These are phyloP conservation scores for Ciconia maguari DNA, from an alignment of 2,113 vertebrate species.

Conservation along the genomic window DNA sequence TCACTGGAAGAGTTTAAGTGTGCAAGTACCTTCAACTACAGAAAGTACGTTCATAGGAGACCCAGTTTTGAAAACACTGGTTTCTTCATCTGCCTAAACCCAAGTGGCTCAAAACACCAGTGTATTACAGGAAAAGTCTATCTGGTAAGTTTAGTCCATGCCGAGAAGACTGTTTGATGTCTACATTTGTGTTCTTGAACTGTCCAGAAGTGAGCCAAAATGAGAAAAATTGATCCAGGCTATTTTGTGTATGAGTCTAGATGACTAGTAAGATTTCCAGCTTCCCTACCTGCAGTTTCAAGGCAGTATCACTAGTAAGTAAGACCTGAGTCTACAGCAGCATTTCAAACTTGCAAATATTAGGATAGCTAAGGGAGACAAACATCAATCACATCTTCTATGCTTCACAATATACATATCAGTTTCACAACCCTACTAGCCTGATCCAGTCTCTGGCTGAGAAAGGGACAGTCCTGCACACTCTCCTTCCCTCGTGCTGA, in stretches of 20 bases:
- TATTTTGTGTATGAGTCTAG: neutral
- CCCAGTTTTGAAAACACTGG: neutral
- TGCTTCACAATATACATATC: neutral
- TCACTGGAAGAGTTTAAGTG: neutral
- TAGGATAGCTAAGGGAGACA: neutral
- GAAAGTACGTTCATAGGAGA: neutral
- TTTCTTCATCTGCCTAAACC: neutral
- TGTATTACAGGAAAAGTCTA: neutral
- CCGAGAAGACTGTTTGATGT: neutral
- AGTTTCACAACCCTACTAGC: neutral
- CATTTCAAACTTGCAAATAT: neutral
- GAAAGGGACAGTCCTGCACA: neutral
- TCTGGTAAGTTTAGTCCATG: neutral
- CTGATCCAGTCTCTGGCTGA: neutral
- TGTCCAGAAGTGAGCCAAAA: neutral
- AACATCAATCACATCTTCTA: neutral
- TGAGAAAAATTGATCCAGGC: neutral
- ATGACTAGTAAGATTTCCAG: neutral
- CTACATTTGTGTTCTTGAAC: neutral
- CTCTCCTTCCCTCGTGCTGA: rapidly evolving
- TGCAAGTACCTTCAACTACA: neutral
- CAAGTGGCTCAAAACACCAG: neutral
- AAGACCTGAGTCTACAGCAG: neutral
- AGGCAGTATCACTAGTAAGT: neutral
- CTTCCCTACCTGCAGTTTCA: neutral